Conservation (phyloP, 2,797 vertebrate species). For the Capromys pilorides region DNA sequence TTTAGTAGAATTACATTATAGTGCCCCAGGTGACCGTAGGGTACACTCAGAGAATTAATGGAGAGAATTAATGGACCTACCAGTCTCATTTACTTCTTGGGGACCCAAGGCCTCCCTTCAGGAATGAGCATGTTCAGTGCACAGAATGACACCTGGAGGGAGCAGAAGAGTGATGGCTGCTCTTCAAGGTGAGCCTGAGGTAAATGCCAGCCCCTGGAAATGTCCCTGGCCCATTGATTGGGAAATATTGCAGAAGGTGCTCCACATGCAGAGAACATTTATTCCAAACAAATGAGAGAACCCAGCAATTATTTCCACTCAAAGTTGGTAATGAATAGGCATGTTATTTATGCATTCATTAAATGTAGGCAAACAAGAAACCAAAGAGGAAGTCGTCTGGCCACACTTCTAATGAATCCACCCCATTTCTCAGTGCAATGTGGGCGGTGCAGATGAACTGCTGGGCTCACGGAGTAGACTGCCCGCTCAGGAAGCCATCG, state of each 20-base stretch:
- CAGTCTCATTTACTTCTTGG: conserved; percentile 67
- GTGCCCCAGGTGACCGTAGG: conserved; percentile 47
- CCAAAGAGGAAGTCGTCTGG: conserved; percentile 65
- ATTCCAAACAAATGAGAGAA: conserved; percentile 42
- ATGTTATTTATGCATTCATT: conserved; percentile 72
- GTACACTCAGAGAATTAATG: conserved; percentile 73
- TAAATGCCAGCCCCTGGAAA: neutral
- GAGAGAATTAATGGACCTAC: conserved; percentile 73
- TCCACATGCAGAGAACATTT: conserved; percentile 4
- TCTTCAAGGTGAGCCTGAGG: conserved; percentile 62
- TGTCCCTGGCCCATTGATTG: neutral
- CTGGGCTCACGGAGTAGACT: conserved; percentile 72
- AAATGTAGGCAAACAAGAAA: conserved; percentile 72
- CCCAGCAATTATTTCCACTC: conserved; percentile 64
- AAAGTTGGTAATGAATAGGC: conserved; percentile 72
- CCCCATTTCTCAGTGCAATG: conserved; percentile 71
- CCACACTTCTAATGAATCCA: conserved; percentile 65
- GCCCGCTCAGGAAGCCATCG: conserved; percentile 58
- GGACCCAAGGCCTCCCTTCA: conserved; percentile 55
- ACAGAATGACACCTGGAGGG: conserved; percentile 33
- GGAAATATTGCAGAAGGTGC: neutral
- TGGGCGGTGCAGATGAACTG: conserved; percentile 70
- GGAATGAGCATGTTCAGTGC: conserved; percentile 1
- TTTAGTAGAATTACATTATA: conserved; percentile 63
- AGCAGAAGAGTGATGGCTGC: conserved; percentile 20